A percentile compares a stretch with the other conserved stretches of the same genome.
Conservation (phyloP, 1,140 invertebrate species). For the Pseudomyrmex pallidus region DNA sequence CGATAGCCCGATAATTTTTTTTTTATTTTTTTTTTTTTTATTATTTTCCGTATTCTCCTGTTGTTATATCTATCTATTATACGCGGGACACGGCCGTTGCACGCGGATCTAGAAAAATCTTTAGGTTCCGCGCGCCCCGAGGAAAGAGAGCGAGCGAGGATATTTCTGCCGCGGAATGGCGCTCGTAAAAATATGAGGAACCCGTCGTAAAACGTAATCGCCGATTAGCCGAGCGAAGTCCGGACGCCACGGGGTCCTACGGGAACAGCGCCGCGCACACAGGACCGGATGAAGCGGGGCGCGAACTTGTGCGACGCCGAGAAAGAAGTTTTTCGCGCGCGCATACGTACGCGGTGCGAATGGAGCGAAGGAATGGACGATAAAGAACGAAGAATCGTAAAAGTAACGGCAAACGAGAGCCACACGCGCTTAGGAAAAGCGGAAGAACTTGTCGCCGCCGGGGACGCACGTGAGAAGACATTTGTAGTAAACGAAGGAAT, state of each 20-base stretch:
- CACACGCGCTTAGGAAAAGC: constrained; percentile 22
- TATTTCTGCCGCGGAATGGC: constrained; percentile 60
- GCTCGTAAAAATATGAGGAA: constrained; percentile 75
- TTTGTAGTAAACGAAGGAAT: constrained; percentile 25
- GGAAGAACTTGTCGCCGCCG: neutral
- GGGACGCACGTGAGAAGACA: neutral
- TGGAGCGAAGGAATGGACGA: constrained; percentile 28
- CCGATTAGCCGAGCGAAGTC: constrained; percentile 70
- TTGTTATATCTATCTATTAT: neutral
- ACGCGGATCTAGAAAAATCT: constrained; percentile 53
- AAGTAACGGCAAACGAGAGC: constrained; percentile 56
- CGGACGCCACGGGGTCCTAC: constrained; percentile 13
- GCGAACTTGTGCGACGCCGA: neutral
- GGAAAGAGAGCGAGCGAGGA: constrained; percentile 22
- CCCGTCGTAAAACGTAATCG: constrained; percentile 75
- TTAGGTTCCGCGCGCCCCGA: constrained; percentile 22
- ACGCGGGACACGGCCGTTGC: neutral
- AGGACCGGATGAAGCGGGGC: constrained; percentile 17
- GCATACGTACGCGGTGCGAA: constrained; percentile 14
- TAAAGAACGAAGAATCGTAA: constrained; percentile 63
- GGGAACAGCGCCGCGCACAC: neutral
- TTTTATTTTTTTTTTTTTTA: constrained; percentile 14
- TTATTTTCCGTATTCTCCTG: constrained; percentile 11
- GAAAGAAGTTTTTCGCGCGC: constrained; percentile 41
- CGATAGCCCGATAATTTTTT: neutral